These are phyloP conservation scores for Odontamblyopus rebecca DNA, from an alignment of 2,797 vertebrate species.

Conservation along the genomic window DNA sequence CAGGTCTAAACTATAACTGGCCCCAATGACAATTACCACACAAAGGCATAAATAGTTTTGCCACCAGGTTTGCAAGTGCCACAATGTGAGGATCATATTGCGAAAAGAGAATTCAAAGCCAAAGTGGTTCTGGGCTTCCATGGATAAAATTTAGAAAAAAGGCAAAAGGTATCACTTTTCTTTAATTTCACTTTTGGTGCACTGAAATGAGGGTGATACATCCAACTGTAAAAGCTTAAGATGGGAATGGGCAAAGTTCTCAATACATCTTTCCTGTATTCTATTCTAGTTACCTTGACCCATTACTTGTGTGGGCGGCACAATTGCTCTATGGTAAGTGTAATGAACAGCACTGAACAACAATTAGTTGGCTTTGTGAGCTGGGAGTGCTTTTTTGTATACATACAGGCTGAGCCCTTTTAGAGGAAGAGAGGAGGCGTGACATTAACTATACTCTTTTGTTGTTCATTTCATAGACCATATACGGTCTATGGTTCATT, in stretches of 20 bases:
- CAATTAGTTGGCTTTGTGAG: not conserved
- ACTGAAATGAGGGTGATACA: not conserved
- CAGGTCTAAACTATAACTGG: not conserved
- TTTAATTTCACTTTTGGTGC: not conserved
- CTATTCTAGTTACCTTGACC: not conserved
- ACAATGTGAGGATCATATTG: not conserved
- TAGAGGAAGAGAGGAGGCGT: not conserved
- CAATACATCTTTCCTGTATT: not conserved
- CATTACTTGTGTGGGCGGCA: not conserved
- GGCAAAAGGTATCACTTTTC: not conserved
- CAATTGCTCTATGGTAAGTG: not conserved
- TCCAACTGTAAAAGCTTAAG: not conserved
- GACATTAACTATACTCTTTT: not conserved
- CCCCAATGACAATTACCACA: not conserved
- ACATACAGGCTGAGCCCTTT: not conserved
- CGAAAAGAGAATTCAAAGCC: conserved; percentile 14
- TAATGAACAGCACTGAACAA: not conserved
- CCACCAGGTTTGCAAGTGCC: not conserved
- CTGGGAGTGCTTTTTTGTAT: not conserved
- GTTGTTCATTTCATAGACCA: too few relatives aligned
- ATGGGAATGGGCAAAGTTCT: not conserved
- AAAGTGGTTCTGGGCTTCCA: not conserved
- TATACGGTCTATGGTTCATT: too few relatives aligned
- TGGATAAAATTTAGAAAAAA: too few relatives aligned
- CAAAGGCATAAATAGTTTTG: not conserved